Evolutionary conservation across 2,113 vertebrate species (phyloP).

Genomic region (Danionella cerebrum): DNA sequence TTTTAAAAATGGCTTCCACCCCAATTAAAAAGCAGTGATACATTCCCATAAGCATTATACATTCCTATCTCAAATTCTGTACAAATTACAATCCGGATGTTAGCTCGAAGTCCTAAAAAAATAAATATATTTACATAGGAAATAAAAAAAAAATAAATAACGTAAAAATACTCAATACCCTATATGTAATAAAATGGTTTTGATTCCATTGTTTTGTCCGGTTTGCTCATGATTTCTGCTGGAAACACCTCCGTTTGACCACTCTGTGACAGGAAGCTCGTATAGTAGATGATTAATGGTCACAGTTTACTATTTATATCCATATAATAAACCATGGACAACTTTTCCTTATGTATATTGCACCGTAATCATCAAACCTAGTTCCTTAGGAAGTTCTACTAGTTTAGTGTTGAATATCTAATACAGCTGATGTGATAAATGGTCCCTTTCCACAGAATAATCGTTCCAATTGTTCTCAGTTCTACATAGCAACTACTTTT

Average conservation of each 20-base stretch:
- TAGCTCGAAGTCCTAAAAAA: conserved; percentile 83
- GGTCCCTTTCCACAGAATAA: conserved; percentile 35
- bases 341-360: too few relatives aligned
- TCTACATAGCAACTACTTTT: conserved; percentile 14
- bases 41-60: conserved; percentile 65
- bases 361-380: too few relatives aligned
- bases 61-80: conserved; percentile 87
- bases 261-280: neutral
- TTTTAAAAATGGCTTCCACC: conserved; percentile 66
- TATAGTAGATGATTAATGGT: conserved; percentile 13
- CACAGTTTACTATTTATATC: too few relatives aligned
- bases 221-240: conserved; percentile 20
- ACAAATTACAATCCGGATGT: conserved; percentile 93
- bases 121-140: conserved; percentile 99
- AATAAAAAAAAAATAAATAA: conserved; percentile 94
- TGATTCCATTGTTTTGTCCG: conserved; percentile 42
- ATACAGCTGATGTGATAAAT: conserved; percentile 33
- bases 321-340: neutral
- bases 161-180: conserved; percentile 76
- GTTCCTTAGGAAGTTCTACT: too few relatives aligned
- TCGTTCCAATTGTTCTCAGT: conserved; percentile 8
- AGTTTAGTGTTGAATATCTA: conserved; percentile 15
- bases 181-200: conserved; percentile 51
- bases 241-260: conserved; percentile 27
- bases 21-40: conserved; percentile 74